Evolutionary conservation across 2,797 vertebrate genomes (phyloP), one percentile per base, ranked within the genome.

Genomic region (Brotula barbata): DNA sequence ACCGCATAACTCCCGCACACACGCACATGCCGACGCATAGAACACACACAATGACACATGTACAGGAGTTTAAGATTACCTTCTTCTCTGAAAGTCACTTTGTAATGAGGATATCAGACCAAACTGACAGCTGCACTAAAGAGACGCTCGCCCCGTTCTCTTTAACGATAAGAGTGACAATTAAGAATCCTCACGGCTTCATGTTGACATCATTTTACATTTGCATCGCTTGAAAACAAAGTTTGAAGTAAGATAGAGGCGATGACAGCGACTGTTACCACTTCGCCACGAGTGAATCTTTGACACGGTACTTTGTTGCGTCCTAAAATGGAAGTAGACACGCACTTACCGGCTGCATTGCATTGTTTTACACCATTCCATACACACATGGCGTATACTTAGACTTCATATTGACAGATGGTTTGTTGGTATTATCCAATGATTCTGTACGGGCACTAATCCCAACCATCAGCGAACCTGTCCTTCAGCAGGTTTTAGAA

Each of bases 401-500:
- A 15, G 34, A 49, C 34, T 37, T 64, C 60, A 58, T 54, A 56
- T 23, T 69, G 59, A 64, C 25, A 60, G 2, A 53, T 33, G 17
- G 42, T 53, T 23, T 49, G 66, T 64, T 43, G 53, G 20, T 58
- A 25, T 57, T 60, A 52, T 72, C 70, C 64, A 68, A 48, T 58
- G 59, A 55, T 44, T 42, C 45, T 59, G 45, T 21, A 2, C 28
- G 23, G 31, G 51, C 42, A 33, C 72, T 73, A 72, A 73, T 80
- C 68, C 23, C 42, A 28, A 36, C 59, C 40, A 6, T 54, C 46
- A n/a, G 49, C 49, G 68, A 73, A 40, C 34, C 37, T 42, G 58
- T 69, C 80, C 70, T 1, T 86, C 77, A 77, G 68, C 64, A 5
- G 46, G 9, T 17, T 61, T 75, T 62, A 20, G 62, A 34, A 19